Base-by-base conservation (phyloP, 2,888 invertebrate genomes). In the Microchrysa polita region DNA sequence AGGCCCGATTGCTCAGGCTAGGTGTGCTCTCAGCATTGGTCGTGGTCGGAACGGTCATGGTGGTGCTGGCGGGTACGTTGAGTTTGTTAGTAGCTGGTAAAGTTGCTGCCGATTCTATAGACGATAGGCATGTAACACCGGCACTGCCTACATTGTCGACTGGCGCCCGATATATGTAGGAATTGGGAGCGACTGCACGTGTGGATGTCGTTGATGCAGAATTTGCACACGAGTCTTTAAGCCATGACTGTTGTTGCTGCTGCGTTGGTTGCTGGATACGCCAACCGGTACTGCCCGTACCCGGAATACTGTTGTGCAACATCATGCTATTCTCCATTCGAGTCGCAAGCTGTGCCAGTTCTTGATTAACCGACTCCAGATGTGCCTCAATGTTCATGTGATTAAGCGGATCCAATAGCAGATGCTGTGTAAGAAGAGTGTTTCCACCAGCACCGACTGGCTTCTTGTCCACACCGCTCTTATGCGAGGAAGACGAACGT, bases 311-410 rank as follows among this genome's bases (percentile, higher is more conserved):
- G 12, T 48, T 48, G 23, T 67, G 67, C 23, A 53, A 27, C 18
- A 88, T 79, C 76, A 88, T 87, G 75, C 90, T 88, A 74, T 86
- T 87, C 79, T 88, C 87, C 87, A 90, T 89, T 78, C 89, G 87
- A 76, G 85, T 82, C 78, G 88, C 87, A 65, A 90, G 82, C 77
- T 86, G 83, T 23, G 87, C 86, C 75, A 90, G 85, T 81, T 89
- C 88, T 65, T 86, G 82, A 78, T 87, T 88, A 34, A 88, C 85
- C 53, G 85, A 81, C 76, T 86, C 81, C 77, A 86, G 78, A 74
- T 81, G 81, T 9, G 79, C 80, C 42, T 81, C 80, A n/a, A 79
- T 80, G 73, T 81, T 82, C 69, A 78, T 78, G 75, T 79, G 78
- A 78, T 79, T 77, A n/a, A 80, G 77, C n/a, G 81, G 81, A 65